phyloP scores from a whole-genome alignment of 2,888 invertebrate species.

The Drosophila neonasuta region DNA sequence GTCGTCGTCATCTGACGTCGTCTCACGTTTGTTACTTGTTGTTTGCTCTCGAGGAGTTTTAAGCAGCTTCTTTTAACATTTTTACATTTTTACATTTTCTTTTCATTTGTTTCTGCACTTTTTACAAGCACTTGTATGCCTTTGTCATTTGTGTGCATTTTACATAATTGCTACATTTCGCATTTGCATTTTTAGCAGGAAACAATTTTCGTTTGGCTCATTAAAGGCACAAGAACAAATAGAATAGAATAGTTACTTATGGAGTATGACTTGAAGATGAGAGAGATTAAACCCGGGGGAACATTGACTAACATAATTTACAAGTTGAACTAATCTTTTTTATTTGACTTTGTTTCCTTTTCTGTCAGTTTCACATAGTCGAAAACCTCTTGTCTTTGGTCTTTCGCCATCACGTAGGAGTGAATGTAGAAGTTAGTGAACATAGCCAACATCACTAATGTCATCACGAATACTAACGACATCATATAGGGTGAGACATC shows the following conservation, averaged over 20 bases:
- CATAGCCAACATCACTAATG: conserved; percentile 47
- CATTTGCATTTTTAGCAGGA: conserved; percentile 39
- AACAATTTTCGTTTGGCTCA: conserved; percentile 28
- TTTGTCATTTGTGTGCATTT: conserved; percentile 61
- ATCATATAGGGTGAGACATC: neutral
- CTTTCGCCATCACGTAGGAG: conserved; percentile 29
- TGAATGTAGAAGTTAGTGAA: conserved; percentile 46
- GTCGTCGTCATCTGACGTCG: neutral
- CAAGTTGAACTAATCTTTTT: neutral
- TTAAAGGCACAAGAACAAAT: conserved; percentile 19
- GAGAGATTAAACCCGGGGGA: neutral
- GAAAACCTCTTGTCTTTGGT: neutral
- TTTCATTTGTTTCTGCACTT: conserved; percentile 13
- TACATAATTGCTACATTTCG: conserved; percentile 66
- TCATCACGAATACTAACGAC: conserved; percentile 3
- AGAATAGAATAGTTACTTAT: neutral
- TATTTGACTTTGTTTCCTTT: neutral
- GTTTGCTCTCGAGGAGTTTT: conserved; percentile 41
- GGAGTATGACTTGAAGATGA: neutral
- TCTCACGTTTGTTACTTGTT: conserved; percentile 36
- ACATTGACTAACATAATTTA: neutral
- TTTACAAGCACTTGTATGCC: conserved; percentile 9
- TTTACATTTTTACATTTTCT: conserved; percentile 22
- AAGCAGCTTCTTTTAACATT: conserved; percentile 48
- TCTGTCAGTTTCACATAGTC: neutral